Percentiles rank a stretch among this genome's conserved stretches.
phyloP scores from a whole-genome alignment of 2,888 invertebrate species.

The Orchesellides sinensis region DNA sequence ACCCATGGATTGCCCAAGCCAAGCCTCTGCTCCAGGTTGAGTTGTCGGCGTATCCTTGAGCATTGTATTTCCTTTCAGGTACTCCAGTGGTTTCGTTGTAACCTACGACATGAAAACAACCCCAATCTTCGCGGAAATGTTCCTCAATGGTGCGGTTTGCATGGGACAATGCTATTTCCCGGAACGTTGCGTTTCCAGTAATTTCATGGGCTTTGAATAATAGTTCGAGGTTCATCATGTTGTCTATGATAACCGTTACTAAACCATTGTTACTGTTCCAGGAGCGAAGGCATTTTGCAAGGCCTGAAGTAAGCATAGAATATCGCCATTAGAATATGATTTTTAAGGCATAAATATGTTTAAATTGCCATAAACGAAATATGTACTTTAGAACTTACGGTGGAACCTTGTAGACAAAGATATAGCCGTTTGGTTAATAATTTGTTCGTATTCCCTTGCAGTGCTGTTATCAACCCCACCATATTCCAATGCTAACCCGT shows the following conservation, averaged over 20 bases:
- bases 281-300: conserved; percentile 65
- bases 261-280: conserved; percentile 69
- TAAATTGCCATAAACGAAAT: not conserved
- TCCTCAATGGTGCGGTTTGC: conserved; percentile 67
- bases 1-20: conserved; percentile 71
- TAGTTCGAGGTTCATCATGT: conserved; percentile 74
- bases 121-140: conserved; percentile 68
- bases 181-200: conserved; percentile 62
- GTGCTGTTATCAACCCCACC: conserved; percentile 33
- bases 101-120: conserved; percentile 68
- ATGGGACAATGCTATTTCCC: conserved; percentile 65
- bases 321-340: no score
- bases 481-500: conserved; percentile 67
- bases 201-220: conserved; percentile 63
- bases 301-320: no score
- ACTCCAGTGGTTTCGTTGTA: conserved; percentile 66
- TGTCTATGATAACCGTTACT: conserved; percentile 71
- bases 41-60: conserved; percentile 67
- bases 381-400: conserved; percentile 58
- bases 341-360: not conserved
- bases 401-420: conserved; percentile 69
- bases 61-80: conserved; percentile 67
- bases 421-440: conserved; percentile 68
- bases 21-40: conserved; percentile 72
- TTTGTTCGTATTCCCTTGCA: conserved; percentile 38